Conservation (phyloP, 2,113 vertebrate genomes). For the Prochilodus magdalenae region DNA sequence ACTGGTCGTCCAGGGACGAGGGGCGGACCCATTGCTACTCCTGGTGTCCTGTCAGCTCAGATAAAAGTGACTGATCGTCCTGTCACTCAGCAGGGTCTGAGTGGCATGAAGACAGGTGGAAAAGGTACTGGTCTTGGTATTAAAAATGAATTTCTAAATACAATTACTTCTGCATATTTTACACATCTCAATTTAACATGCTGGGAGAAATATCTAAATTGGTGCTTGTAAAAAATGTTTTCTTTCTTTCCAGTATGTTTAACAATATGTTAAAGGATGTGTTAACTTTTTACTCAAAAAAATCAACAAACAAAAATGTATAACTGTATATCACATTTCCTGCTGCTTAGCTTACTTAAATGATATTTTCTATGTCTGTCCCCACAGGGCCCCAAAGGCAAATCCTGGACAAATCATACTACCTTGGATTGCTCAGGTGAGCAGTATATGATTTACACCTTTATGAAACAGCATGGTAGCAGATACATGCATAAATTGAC, state of each 20-base stretch:
- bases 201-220: too few species aligned
- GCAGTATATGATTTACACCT: neutral
- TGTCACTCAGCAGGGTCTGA: conserved; percentile 96
- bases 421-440: conserved; percentile 93
- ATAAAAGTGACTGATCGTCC: conserved; percentile 95
- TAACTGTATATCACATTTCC: too few species aligned
- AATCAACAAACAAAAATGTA: too few species aligned
- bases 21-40: conserved; percentile 68
- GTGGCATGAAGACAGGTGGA: conserved; percentile 93
- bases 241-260: too few species aligned
- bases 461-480: too few species aligned
- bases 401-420: conserved; percentile 97
- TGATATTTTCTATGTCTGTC: conserved; percentile 29
- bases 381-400: conserved; percentile 93
- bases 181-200: too few species aligned
- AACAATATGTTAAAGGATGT: too few species aligned
- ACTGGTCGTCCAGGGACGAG: conserved; percentile 84
- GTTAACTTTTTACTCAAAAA: too few species aligned
- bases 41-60: conserved; percentile 87
- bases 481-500: too few species aligned
- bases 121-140: conserved; percentile 79
- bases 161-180: neutral
- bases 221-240: too few species aligned
- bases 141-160: neutral
- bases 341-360: too few species aligned